Evolutionary conservation across 2,888 invertebrate genomes (phyloP), one percentile per base, ranked within the genome.

Genomic region (Eugnorisma glareosa): DNA sequence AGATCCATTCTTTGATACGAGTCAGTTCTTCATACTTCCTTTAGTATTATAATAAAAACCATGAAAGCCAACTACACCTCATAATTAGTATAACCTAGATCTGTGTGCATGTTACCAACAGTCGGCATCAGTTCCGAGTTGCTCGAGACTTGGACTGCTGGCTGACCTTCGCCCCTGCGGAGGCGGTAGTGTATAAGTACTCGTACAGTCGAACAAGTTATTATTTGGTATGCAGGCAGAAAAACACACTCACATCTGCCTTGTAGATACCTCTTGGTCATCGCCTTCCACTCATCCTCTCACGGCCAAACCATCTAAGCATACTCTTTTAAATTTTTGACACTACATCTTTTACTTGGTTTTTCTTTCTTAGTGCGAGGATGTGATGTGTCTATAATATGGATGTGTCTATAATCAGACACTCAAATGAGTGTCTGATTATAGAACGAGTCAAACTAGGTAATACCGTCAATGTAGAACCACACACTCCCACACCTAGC

Each of bases 131-230:
- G 48, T 71, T 84, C 73, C 73, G 35, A 67, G 35, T 48, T 43
- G 45, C 61, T 35, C 45, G 24, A 45, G 28, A 59, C 31, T 35
- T 24, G 40, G 28, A 45, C 10, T 51, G 54, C 35, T 15, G 63
- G 63, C 61, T 15, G 67, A 59, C 67, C 84, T 74, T 68, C 82
- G 51, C n/a, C 35, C 11, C 24, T 28, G 66, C 77, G 61, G 68
- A 35, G n/a, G 67, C 51, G 63, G 24, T 40, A n/a, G 4, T 11
- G 51, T n/a, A 2, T 21, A 35, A 3, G 18, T 68, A n/a, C n/a
- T n/a, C n/a, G n/a, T n/a, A 21, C n/a, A 54, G 11, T 37, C 11
- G 37, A 28, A 54, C n/a, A 68, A 54, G 21, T 6, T n/a, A 35
- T 51, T 51, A 35, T 51, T 51, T 37, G 11, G n/a, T 35, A 35